Evolutionary conservation across 2,888 invertebrate genomes (phyloP).

Genomic region (Xiphydria camelus): DNA sequence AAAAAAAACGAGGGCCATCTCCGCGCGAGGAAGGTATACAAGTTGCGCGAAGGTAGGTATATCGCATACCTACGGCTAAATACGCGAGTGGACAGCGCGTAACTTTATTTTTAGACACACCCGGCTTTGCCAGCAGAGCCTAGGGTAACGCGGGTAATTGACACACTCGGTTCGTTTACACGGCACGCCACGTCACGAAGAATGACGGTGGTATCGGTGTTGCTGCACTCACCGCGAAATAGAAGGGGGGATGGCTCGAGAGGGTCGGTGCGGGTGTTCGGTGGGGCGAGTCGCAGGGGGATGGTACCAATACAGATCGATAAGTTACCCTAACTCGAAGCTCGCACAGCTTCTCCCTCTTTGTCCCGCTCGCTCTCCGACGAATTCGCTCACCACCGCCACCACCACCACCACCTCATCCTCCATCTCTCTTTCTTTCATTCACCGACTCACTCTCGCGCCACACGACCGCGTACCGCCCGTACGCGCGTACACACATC

Average conservation of each 20-base stretch:
- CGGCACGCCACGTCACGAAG: too few species aligned
- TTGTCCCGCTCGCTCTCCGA: slow-evolving; percentile 1
- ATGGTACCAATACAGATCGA: slow-evolving; percentile 22
- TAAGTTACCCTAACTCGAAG: slow-evolving; percentile 17
- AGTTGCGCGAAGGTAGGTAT: too few species aligned
- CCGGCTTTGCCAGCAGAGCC: too few species aligned
- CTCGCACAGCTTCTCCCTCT: slow-evolving; percentile 2
- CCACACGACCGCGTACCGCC: slow-evolving; percentile 21
- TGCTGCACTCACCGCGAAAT: too few species aligned
- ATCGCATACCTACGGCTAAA: too few species aligned
- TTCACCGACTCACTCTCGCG: slow-evolving; percentile 12
- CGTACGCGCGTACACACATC: background rate
- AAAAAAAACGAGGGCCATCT: too few species aligned
- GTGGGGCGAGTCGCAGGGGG: slow-evolving; percentile 9
- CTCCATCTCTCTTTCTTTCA: slow-evolving; percentile 14
- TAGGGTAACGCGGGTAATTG: too few species aligned
- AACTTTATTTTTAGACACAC: too few species aligned
- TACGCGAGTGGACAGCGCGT: too few species aligned
- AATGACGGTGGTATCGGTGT: too few species aligned
- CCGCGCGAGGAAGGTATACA: too few species aligned
- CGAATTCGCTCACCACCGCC: background rate
- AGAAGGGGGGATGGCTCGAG: slow-evolving; percentile 16
- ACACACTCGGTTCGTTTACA: too few species aligned
- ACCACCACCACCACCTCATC: background rate
- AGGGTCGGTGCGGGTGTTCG: slow-evolving; percentile 1